Evolutionary conservation across 2,113 vertebrate species (phyloP), one percentile per base, ranked within the genome.

Genomic region (Corythaixoides concolor): DNA sequence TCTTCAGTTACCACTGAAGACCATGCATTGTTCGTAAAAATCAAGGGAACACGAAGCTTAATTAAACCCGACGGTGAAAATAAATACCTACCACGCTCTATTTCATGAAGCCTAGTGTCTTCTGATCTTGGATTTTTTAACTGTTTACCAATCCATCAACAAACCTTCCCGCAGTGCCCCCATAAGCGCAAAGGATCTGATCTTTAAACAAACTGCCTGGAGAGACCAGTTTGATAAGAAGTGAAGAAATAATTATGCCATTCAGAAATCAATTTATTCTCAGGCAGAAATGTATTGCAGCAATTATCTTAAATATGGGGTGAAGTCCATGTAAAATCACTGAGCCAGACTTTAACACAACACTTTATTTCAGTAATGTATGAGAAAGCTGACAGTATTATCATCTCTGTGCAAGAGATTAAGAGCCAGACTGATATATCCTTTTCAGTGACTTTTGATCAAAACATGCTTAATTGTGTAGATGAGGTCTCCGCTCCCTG

Each of bases 231-330:
- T 47, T 95, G 96, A 93, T 96, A 97, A 97, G 94, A 81, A 28
- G 72, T 26, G 63, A 95, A 96, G 84, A 96, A 95, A 91, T 85
- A 95, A 96, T 94, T 93, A 91, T 58, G 87, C 76, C 93, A 81
- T 86, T 96, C 90, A 97, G 88, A 97, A 97, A 96, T 96, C 96
- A 96, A 97, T 96, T 93, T 88, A 80, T 92, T 96, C 87, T 92
- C 76, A 28, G 95, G 87, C 32, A 94, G 82, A 93, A 96, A 95
- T 56, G 41, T 92, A 96, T 92, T 97, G 91, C 95, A 69, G 91
- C 91, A 88, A 91, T 97, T 95, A 96, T 53, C 93, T 95, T 90
- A 96, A 96, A 96, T 74, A 91, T 8, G 60, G 94, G 92, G 88
- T 94, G 93, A 97, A 97, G 95, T 97, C 95, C 95, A 78, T 6